These are phyloP conservation scores for Trematomus loennbergii DNA, from an alignment of 2,113 vertebrate genomes.

Conservation along the genomic window DNA sequence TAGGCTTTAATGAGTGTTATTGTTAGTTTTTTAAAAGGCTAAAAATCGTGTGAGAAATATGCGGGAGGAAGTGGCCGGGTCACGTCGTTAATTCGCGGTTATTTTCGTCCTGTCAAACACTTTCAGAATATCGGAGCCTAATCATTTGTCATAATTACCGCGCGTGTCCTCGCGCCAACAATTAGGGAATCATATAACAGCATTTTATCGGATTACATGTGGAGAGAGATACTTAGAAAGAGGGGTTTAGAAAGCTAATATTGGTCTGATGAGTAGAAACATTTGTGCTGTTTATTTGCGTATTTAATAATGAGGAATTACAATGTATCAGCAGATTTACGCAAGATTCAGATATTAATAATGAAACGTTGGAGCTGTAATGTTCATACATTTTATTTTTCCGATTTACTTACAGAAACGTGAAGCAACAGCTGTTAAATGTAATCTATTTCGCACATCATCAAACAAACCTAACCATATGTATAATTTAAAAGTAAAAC, in stretches of 20 bases:
- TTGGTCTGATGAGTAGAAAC: background rate
- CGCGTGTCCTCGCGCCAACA: slow-evolving; percentile 51
- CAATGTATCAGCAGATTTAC: background rate
- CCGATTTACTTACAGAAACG: background rate
- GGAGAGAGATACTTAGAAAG: background rate
- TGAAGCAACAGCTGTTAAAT: background rate
- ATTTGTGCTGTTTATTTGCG: background rate
- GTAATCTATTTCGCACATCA: background rate
- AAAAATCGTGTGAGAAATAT: slow-evolving; percentile 43
- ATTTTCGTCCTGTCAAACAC: slow-evolving; percentile 76
- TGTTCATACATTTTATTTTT: background rate
- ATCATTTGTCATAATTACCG: slow-evolving; percentile 76
- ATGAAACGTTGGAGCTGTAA: background rate
- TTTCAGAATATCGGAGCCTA: slow-evolving; percentile 53
- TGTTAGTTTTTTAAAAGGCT: slow-evolving; percentile 60
- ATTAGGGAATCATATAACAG: slow-evolving; percentile 61
- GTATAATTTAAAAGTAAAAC: background rate
- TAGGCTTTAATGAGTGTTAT: slow-evolving; percentile 66
- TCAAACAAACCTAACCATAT: background rate
- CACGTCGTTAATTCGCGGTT: slow-evolving; percentile 71
- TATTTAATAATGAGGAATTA: background rate
- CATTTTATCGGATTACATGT: background rate
- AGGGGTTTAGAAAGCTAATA: background rate
- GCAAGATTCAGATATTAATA: background rate
- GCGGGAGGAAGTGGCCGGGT: slow-evolving; percentile 54